phyloP scores from a whole-genome alignment of 2,888 invertebrate species.

The Parnassius smintheus region DNA sequence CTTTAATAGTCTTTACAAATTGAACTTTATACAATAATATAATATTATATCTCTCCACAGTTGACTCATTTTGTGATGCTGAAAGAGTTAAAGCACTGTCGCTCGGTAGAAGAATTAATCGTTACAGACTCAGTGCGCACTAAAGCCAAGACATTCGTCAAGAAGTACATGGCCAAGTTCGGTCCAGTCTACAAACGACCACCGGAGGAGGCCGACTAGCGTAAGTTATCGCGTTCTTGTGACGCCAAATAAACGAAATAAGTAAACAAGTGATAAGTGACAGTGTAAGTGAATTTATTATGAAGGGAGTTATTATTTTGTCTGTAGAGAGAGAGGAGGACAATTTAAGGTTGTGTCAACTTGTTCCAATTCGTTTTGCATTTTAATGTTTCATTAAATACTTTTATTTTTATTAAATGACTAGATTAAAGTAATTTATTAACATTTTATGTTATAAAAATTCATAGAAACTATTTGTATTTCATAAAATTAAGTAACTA shows the following conservation, averaged over 20 bases:
- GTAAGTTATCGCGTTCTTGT: slow-evolving; percentile 25
- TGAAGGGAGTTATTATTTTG: background rate
- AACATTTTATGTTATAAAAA: background rate
- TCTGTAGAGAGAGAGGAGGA: background rate
- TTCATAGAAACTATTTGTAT: background rate
- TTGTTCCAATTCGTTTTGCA: slow-evolving; percentile 13
- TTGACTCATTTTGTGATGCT: slow-evolving; percentile 97
- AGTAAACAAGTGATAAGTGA: slow-evolving; percentile 5
- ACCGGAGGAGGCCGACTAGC: slow-evolving; percentile 83
- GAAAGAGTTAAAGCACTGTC: slow-evolving; percentile 96
- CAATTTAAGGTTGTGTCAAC: slow-evolving; percentile 1
- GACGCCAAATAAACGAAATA: slow-evolving; percentile 19
- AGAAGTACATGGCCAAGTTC: slow-evolving; percentile 97
- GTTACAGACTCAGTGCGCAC: slow-evolving; percentile 95
- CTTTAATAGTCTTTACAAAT: too few species aligned
- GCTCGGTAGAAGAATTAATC: slow-evolving; percentile 90
- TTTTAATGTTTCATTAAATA: background rate
- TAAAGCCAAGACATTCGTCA: slow-evolving; percentile 97
- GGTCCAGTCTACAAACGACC: slow-evolving; percentile 89
- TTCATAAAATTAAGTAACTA: too few species aligned
- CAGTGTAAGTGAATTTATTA: slow-evolving; percentile 7
- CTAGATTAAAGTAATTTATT: background rate
- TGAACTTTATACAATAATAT: too few species aligned
- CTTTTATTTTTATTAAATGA: background rate
- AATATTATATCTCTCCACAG: slow-evolving; percentile 46